phyloP scores from a whole-genome alignment of 2,113 vertebrate species.

The Ophthalmotilapia sp. region DNA sequence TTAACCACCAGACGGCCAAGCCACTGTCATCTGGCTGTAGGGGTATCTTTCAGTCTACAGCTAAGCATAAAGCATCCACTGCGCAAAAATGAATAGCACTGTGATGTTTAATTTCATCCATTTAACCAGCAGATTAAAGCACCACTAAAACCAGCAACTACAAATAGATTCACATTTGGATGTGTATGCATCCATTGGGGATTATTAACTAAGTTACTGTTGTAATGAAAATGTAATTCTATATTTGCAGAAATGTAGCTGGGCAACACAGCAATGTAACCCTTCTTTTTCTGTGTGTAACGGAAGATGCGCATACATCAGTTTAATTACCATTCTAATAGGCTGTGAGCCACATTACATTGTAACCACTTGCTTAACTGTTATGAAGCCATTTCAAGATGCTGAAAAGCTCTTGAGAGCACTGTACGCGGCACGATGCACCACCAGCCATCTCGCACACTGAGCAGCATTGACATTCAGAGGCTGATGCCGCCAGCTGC shows the following conservation, averaged over 20 bases:
- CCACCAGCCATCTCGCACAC: slow-evolving; percentile 23
- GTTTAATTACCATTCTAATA: slow-evolving; percentile 25
- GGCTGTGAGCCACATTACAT: neutral
- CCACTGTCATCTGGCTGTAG: neutral
- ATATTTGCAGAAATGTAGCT: neutral
- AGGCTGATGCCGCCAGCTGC: slow-evolving; percentile 7
- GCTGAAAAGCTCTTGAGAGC: slow-evolving; percentile 17
- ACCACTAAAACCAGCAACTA: neutral
- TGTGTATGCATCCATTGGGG: neutral
- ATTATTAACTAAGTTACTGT: neutral
- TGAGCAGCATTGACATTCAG: slow-evolving; percentile 45
- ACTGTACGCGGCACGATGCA: neutral
- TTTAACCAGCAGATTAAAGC: neutral
- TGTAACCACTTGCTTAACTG: slow-evolving; percentile 6
- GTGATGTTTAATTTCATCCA: neutral
- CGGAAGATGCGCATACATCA: neutral
- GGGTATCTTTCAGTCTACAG: neutral
- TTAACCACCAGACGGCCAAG: neutral
- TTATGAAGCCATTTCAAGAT: slow-evolving; percentile 14
- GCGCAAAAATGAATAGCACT: neutral
- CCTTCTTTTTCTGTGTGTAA: neutral
- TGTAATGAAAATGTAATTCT: neutral
- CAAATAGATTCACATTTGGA: neutral
- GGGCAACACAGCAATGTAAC: neutral
- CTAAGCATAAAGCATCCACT: neutral